phyloP scores from a whole-genome alignment of 2,113 vertebrate species.

The Cichladusa arquata region DNA sequence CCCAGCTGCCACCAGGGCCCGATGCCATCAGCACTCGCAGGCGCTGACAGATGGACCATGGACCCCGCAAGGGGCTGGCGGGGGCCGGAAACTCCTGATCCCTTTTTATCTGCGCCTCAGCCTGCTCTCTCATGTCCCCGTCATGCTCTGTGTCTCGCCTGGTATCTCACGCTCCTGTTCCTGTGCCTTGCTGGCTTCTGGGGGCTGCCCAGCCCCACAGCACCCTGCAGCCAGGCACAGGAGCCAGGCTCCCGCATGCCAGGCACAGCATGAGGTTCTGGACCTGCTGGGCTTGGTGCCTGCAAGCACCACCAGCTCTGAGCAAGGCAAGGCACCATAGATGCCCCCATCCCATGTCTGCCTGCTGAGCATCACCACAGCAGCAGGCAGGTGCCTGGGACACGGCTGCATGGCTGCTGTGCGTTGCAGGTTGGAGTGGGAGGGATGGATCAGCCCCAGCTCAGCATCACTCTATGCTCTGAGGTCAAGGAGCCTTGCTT shows the following conservation, averaged over 20 bases:
- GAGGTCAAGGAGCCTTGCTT: background rate
- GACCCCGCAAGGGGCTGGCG: background rate
- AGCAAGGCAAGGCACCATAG: accelerated
- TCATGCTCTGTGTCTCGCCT: background rate
- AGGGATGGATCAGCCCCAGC: background rate
- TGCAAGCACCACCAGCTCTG: background rate
- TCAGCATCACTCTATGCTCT: background rate
- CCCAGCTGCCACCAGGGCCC: background rate
- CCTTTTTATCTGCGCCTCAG: conserved; percentile 31
- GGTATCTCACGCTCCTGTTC: conserved; percentile 21
- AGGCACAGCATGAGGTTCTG: accelerated
- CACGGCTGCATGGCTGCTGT: background rate
- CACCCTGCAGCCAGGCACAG: accelerated
- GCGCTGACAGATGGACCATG: conserved; percentile 34
- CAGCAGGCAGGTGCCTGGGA: background rate
- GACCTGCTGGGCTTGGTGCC: background rate
- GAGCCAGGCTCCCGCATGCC: accelerated
- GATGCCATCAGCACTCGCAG: conserved; percentile 3
- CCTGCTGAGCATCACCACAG: background rate
- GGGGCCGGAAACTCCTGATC: conserved; percentile 43
- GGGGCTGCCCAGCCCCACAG: background rate
- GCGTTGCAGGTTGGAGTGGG: background rate
- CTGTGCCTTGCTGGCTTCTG: background rate
- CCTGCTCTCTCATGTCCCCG: conserved; percentile 9
- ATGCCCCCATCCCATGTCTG: accelerated